Percentiles rank a stretch among this genome's conserved stretches.
Evolutionary conservation across 2,888 invertebrate species (phyloP).

Genomic region (Priocnemis perturbator): DNA sequence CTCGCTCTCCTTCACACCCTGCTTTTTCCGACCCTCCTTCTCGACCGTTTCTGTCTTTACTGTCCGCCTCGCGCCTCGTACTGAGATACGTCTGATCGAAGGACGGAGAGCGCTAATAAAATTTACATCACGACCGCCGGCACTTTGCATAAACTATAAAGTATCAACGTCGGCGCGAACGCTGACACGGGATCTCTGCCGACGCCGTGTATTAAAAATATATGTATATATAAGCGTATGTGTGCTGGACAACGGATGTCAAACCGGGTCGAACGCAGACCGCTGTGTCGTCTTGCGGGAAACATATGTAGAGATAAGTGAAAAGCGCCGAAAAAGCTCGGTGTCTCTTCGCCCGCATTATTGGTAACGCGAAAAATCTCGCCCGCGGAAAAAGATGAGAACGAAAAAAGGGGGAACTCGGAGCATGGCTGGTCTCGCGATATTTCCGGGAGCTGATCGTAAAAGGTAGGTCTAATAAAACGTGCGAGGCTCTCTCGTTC

Average conservation of each 20-base stretch:
- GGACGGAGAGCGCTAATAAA: conserved; percentile 35
- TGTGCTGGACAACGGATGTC: too few species aligned
- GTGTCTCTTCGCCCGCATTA: too few species aligned
- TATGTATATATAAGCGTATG: too few species aligned
- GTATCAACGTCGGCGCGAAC: background rate
- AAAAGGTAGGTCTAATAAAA: conserved; percentile 3
- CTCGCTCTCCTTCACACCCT: background rate
- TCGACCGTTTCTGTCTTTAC: background rate
- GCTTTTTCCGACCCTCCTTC: conserved; percentile 5
- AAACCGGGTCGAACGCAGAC: too few species aligned
- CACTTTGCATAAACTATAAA: conserved; percentile 36
- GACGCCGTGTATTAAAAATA: too few species aligned
- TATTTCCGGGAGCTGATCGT: background rate
- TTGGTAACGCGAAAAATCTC: too few species aligned
- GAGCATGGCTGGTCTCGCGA: too few species aligned
- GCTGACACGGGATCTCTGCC: background rate
- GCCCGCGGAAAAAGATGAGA: too few species aligned
- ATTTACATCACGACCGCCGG: conserved; percentile 43
- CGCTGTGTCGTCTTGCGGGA: too few species aligned
- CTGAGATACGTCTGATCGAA: conserved; percentile 33
- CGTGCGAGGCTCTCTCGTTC: too few species aligned
- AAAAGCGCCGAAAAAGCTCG: too few species aligned
- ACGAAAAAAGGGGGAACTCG: background rate
- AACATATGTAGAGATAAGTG: too few species aligned
- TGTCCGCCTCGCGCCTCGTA: background rate